phyloP scores from a whole-genome alignment of 2,113 vertebrate genomes.

The Pogonocichla stellata region DNA sequence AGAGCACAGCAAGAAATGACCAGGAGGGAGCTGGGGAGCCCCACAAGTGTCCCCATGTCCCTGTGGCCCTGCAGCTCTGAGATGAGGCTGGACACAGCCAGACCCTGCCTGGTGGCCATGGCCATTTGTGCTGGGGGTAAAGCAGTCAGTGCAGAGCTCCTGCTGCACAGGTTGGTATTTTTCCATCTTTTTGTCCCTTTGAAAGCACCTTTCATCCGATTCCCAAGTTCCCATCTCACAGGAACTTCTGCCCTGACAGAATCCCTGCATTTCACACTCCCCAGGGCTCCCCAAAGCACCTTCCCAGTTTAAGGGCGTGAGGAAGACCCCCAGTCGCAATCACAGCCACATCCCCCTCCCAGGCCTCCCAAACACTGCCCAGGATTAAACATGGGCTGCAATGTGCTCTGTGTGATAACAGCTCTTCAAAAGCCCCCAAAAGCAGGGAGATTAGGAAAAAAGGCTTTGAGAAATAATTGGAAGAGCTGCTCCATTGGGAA shows the following conservation, averaged over 20 bases:
- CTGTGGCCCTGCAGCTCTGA: background rate
- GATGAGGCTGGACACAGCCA: background rate
- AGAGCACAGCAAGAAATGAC: background rate
- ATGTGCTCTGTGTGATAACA: background rate
- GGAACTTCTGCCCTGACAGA: background rate
- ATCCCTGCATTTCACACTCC: fast-evolving
- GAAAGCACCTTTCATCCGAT: background rate
- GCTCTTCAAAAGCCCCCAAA: background rate
- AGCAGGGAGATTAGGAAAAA: background rate
- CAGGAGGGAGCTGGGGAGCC: background rate
- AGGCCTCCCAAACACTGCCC: background rate
- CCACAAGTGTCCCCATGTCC: fast-evolving
- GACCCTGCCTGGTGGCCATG: background rate
- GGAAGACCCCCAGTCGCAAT: background rate
- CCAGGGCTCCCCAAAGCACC: background rate
- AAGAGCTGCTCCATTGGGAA: conserved; percentile 31
- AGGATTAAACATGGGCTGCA: background rate
- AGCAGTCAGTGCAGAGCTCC: background rate
- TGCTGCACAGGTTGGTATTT: background rate
- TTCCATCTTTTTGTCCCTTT: background rate
- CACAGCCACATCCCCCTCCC: background rate
- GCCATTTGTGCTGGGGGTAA: background rate
- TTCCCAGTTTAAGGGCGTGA: background rate
- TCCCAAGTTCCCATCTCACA: background rate
- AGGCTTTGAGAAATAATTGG: conserved; percentile 52